A percentile compares a stretch with the other conserved stretches of the same genome.
Conservation (phyloP, 64 coral and sea anemone species). For the Astreopora myriophthalma region DNA sequence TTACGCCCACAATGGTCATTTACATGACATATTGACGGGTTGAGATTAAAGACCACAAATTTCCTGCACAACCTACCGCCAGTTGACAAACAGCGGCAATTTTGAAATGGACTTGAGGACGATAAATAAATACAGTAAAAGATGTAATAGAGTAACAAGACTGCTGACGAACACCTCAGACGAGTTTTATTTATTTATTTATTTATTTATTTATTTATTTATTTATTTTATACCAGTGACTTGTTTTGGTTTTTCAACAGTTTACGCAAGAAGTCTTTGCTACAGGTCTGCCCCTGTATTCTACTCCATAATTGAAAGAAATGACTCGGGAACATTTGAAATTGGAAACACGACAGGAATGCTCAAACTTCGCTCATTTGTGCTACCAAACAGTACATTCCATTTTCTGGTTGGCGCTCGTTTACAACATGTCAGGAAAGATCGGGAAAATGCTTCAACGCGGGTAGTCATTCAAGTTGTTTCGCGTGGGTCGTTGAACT, state of each 20-base stretch:
- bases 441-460: neutral
- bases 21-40: too few relatives aligned
- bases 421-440: neutral
- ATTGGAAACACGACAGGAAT: slow-evolving; percentile 64
- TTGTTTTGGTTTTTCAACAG: slow-evolving; percentile 18
- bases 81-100: too few relatives aligned
- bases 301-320: slow-evolving; percentile 41
- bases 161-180: too few relatives aligned
- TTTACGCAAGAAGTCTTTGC: slow-evolving; percentile 28
- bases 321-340: neutral
- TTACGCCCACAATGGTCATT: too few relatives aligned
- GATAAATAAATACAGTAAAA: too few relatives aligned
- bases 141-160: too few relatives aligned
- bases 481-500: neutral
- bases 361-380: neutral
- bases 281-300: neutral
- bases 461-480: neutral
- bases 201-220: too few relatives aligned
- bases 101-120: too few relatives aligned
- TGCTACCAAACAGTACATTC: neutral
- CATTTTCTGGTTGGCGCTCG: neutral
- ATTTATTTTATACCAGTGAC: neutral
- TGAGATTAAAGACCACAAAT: too few relatives aligned
- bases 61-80: too few relatives aligned
- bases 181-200: too few relatives aligned